A percentile compares a stretch with the other conserved stretches of the same genome.
Conservation (phyloP, 2,888 invertebrate species). For the Dynastes grantii region DNA sequence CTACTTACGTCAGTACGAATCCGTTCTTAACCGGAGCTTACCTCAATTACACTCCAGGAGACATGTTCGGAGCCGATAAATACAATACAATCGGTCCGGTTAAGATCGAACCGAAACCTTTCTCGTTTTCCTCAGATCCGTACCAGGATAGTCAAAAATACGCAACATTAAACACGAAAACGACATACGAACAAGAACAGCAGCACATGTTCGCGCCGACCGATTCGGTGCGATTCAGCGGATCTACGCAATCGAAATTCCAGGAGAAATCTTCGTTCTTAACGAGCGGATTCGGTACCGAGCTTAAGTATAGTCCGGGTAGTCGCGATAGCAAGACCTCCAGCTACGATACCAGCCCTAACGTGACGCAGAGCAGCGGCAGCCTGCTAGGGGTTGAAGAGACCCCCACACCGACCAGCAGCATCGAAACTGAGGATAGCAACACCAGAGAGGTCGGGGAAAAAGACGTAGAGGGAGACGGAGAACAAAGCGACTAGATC, state of each 20-base stretch:
- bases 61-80: conserved; percentile 63
- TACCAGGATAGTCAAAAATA: conserved; percentile 60
- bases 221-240: not conserved
- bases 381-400: conserved; percentile 69
- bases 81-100: conserved; percentile 67
- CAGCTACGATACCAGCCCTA: conserved; percentile 63
- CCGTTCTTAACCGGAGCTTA: conserved; percentile 74
- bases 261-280: conserved; percentile 64
- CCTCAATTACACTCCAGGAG: conserved; percentile 66
- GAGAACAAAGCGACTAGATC: conserved; percentile 74
- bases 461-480: conserved; percentile 74
- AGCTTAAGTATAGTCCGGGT: conserved; percentile 63
- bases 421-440: conserved; percentile 75
- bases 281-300: conserved; percentile 62
- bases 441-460: conserved; percentile 73
- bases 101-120: conserved; percentile 64
- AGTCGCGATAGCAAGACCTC: conserved; percentile 57
- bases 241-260: conserved; percentile 58
- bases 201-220: conserved; percentile 1
- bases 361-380: conserved; percentile 59
- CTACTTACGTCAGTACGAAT: conserved; percentile 74
- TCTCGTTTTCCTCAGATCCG: conserved; percentile 59
- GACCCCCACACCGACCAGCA: conserved; percentile 75
- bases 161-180: conserved; percentile 61
- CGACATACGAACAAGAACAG: conserved; percentile 60